phyloP scores from a whole-genome alignment of 2,888 invertebrate species.

The Creontiades dilutus region DNA sequence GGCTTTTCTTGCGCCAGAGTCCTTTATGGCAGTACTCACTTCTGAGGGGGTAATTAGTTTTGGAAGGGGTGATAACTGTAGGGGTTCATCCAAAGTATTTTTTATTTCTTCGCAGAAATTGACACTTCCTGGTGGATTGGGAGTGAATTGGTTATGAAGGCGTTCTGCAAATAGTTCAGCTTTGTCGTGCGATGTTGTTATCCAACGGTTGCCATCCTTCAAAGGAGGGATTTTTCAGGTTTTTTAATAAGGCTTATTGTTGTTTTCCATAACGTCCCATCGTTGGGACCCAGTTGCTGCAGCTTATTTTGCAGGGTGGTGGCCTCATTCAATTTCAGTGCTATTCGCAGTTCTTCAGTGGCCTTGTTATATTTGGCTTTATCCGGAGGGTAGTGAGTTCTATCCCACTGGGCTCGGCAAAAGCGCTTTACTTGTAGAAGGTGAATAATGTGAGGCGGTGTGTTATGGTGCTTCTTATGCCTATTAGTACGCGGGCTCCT shows the following conservation, averaged over 20 bases:
- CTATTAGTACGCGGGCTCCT: not conserved
- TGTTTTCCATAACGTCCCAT: not conserved
- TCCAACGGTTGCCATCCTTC: not conserved
- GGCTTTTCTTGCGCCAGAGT: not conserved
- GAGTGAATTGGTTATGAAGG: not conserved
- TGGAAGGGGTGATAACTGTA: conserved; percentile 25
- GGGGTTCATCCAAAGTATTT: conserved; percentile 26
- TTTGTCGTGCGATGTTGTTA: conserved; percentile 15
- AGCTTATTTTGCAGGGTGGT: not conserved
- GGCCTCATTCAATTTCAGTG: not conserved
- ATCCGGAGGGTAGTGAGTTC: conserved; percentile 28
- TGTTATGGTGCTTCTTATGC: not conserved
- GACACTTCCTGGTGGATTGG: conserved; percentile 11
- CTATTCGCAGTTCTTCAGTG: conserved; percentile 18
- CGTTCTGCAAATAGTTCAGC: not conserved
- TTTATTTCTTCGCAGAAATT: not conserved
- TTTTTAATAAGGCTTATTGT: conserved; percentile 14
- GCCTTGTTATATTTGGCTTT: conserved; percentile 48
- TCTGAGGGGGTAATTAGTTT: not conserved
- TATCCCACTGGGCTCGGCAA: conserved; percentile 10
- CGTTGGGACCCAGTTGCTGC: conserved; percentile 20
- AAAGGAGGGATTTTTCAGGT: conserved; percentile 28
- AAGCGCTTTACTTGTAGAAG: not conserved
- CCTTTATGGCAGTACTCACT: not conserved
- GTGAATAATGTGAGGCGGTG: not conserved